A percentile compares a stretch with the other conserved stretches of the same genome.
phyloP scores from a whole-genome alignment of 1,140 invertebrate genomes.

The Panagrolaimus sp. region DNA sequence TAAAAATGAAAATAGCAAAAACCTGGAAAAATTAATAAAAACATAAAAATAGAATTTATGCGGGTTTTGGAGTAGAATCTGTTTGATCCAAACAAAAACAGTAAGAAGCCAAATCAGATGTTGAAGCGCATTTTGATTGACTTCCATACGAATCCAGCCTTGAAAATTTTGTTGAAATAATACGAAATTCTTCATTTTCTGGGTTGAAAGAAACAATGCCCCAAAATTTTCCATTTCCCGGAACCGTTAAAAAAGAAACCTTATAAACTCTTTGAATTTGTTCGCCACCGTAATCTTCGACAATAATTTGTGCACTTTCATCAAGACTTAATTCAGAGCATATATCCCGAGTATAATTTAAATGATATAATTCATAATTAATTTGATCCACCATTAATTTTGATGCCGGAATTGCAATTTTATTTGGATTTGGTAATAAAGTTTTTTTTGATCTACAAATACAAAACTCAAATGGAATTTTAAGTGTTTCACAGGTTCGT shows the following conservation, averaged over 20 bases:
- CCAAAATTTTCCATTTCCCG: neutral
- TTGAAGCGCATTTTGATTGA: neutral
- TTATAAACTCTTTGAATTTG: neutral
- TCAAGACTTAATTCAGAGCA: neutral
- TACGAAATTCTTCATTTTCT: neutral
- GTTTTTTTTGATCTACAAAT: slow-evolving; percentile 19
- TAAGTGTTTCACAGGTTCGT: neutral
- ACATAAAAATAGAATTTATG: too few relatives aligned
- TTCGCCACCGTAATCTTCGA: neutral
- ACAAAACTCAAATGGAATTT: neutral
- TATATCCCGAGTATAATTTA: neutral
- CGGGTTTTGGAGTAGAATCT: too few relatives aligned
- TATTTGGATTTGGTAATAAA: neutral
- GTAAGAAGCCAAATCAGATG: neutral
- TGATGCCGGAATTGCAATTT: neutral
- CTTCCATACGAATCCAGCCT: neutral
- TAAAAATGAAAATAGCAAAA: too few relatives aligned
- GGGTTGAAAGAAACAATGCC: neutral
- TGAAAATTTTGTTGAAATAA: neutral
- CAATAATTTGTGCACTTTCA: neutral
- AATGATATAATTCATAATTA: neutral
- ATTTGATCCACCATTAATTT: neutral
- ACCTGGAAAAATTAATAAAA: too few relatives aligned
- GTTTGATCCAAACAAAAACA: neutral
- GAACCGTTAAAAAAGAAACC: neutral